These are phyloP conservation scores for Gobionotothen gibberifrons DNA, from an alignment of 2,797 vertebrate genomes.

Conservation along the genomic window DNA sequence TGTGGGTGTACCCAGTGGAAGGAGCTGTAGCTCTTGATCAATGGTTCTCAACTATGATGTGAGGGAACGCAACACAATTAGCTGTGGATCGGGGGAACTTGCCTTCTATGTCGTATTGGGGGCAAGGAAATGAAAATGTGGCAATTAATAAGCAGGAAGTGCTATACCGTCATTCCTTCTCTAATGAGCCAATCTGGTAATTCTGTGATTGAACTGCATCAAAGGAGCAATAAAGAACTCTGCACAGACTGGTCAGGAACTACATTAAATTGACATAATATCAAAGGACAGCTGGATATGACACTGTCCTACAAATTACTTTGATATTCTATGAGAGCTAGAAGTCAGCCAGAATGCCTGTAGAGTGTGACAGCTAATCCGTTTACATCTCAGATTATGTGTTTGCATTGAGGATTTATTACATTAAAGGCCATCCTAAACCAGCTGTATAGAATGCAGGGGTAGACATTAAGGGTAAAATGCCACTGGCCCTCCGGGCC, in stretches of 20 bases:
- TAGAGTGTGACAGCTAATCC: background rate
- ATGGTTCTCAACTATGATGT: slow-evolving; percentile 47
- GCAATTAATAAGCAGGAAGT: slow-evolving; percentile 71
- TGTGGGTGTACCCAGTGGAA: slow-evolving; percentile 36
- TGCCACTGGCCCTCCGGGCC: too few species aligned
- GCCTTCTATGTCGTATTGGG: slow-evolving; percentile 44
- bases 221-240: slow-evolving; percentile 37
- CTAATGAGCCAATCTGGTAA: slow-evolving; percentile 55
- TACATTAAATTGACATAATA: slow-evolving; percentile 15
- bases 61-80: slow-evolving; percentile 64
- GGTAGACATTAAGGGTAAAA: too few species aligned
- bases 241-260: slow-evolving; percentile 29
- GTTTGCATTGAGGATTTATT: background rate
- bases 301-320: slow-evolving; percentile 13
- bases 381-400: background rate
- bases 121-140: slow-evolving; percentile 63
- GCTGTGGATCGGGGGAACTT: slow-evolving; percentile 40
- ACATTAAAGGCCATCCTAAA: slow-evolving; percentile 5
- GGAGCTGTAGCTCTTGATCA: slow-evolving; percentile 53
- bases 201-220: slow-evolving; percentile 48
- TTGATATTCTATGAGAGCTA: slow-evolving; percentile 3
- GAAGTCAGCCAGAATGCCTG: slow-evolving; percentile 1
- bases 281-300: slow-evolving; percentile 22
- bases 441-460: background rate
- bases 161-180: slow-evolving; percentile 38